These are phyloP conservation scores for Puntigrus tetrazona DNA, from an alignment of 2,113 vertebrate genomes.

Conservation along the genomic window DNA sequence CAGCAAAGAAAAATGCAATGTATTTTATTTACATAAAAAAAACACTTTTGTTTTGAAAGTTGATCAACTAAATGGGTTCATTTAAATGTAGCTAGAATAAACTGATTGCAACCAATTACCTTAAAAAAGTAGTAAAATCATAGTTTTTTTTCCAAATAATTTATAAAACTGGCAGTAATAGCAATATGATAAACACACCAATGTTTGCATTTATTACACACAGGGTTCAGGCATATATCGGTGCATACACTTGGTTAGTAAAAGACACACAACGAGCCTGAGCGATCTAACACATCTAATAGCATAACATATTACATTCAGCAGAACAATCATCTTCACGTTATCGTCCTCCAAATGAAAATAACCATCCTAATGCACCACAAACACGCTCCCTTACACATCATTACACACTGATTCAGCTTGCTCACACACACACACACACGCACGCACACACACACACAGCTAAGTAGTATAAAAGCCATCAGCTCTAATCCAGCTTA, in stretches of 20 bases:
- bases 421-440: neutral
- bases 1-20: too few relatives aligned
- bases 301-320: conserved; percentile 9
- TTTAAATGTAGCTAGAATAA: too few relatives aligned
- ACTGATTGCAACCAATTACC: too few relatives aligned
- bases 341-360: conserved; percentile 13
- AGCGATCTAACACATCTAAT: neutral
- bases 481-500: conserved; percentile 53
- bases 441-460: conserved; percentile 32
- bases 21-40: too few relatives aligned
- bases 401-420: conserved; percentile 12
- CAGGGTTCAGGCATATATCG: neutral
- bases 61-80: too few relatives aligned
- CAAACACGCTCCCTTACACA: conserved; percentile 19
- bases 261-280: neutral
- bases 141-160: too few relatives aligned
- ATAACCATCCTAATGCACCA: conserved; percentile 39
- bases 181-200: neutral
- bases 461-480: conserved; percentile 34
- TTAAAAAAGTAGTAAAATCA: too few relatives aligned
- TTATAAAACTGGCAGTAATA: too few relatives aligned
- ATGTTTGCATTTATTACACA: neutral
- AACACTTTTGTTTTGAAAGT: too few relatives aligned
- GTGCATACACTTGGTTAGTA: neutral
- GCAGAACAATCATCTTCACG: conserved; percentile 21